Evolutionary conservation across 2,797 vertebrate genomes (phyloP), one percentile per base, ranked within the genome.

Genomic region (Sebastes vulpes): DNA sequence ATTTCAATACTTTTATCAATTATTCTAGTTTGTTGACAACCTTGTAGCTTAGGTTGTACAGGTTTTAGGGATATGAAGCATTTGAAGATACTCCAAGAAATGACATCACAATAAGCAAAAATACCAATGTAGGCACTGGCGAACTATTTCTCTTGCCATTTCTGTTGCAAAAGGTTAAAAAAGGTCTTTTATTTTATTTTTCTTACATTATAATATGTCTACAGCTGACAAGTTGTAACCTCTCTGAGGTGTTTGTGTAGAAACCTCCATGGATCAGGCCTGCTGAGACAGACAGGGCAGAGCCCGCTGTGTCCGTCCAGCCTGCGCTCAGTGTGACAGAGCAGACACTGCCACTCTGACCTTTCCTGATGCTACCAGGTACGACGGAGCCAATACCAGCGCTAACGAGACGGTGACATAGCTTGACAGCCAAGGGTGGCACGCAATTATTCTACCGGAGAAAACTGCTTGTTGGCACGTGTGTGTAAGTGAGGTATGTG

Each of bases 371-470:
- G 88, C 91, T 86, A 90, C 86, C 74, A 88, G 83, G 89, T 83
- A 88, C 78, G 61, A 61, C 74, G 58, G 75, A 93, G 90, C 90
- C 89, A 76, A 88, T 89, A 89, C 72, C 81, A 53, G 70, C 31
- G 38, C 88, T 92, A 94, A 95, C 82, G 79, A 94, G 94, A 93
- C 75, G 65, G 87, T 92, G 93, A 95, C 92, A 90, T 77, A 79
- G 81, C 81, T 79, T 81, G 94, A 94, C 93, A 93, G 91, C 86
- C 86, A 71, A 72, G 80, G 90, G 84, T 89, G 90, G 87, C 88
- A 86, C 35, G 28, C 88, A 92, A 90, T 93, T 91, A 93, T 93
- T 89, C 82, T 60, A 60, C 72, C 1, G 25, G 68, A 59, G 79
- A 82, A 91, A 83, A 85, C 72, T 52, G 82, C 81, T 66, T 75